Evolutionary conservation across 2,888 invertebrate species (phyloP).

Genomic region (Synanthedon formicaeformis): DNA sequence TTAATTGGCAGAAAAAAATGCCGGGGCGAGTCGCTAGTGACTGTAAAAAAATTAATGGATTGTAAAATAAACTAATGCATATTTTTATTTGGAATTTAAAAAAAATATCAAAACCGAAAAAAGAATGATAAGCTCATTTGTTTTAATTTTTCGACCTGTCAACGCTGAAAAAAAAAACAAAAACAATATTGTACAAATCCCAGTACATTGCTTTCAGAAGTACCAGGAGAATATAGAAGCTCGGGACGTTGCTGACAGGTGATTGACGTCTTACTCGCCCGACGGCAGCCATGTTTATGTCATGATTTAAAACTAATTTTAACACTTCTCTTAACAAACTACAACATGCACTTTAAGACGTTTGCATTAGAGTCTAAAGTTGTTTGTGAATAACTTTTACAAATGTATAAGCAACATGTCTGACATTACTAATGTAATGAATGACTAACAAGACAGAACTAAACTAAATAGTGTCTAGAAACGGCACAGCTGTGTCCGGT

Average conservation of each 20-base stretch:
- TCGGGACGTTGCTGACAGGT: conserved; percentile 63
- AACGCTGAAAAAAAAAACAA: neutral
- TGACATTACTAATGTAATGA: conserved; percentile 62
- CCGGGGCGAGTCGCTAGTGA: too few species aligned
- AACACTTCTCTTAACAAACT: conserved; percentile 9
- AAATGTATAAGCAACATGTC: conserved; percentile 20
- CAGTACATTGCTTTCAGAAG: conserved; percentile 42
- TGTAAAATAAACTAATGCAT: too few species aligned
- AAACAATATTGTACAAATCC: conserved; percentile 20
- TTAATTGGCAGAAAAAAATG: too few species aligned
- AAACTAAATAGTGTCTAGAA: conserved; percentile 65
- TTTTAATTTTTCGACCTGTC: neutral
- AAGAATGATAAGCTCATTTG: neutral
- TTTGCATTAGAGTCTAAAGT: conserved; percentile 10
- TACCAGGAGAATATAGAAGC: conserved; percentile 57
- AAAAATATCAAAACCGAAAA: too few species aligned
- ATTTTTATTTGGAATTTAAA: too few species aligned
- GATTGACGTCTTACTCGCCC: conserved; percentile 68
- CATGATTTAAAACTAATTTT: conserved; percentile 33
- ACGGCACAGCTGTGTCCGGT: conserved; percentile 66
- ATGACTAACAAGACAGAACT: conserved; percentile 66
- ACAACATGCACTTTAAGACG: too few species aligned
- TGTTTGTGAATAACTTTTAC: conserved; percentile 1
- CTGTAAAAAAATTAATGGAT: too few species aligned
- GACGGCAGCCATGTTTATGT: conserved; percentile 60